Evolutionary conservation across 2,113 vertebrate genomes (phyloP).

Genomic region (Seriola aureovittata): DNA sequence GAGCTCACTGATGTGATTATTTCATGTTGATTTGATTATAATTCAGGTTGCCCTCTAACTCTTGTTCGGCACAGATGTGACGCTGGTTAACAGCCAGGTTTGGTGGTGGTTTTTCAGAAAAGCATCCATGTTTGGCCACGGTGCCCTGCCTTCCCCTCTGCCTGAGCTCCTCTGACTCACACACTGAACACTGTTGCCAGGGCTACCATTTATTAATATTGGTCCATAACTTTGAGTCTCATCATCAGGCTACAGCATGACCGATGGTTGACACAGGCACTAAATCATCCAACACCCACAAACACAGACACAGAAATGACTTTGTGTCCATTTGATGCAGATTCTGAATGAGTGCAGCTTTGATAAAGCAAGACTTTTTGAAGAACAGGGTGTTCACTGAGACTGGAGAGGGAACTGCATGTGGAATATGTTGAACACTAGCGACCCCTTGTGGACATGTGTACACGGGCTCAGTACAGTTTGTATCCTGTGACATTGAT

Average conservation of each 20-base stretch:
- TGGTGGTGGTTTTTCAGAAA: conserved; percentile 44
- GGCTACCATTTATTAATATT: conserved; percentile 87
- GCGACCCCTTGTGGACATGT: conserved; percentile 65
- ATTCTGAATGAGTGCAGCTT: conserved; percentile 53
- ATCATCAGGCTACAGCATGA: conserved; percentile 55
- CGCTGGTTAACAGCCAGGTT: conserved; percentile 32
- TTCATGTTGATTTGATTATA: conserved; percentile 45
- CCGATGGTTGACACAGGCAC: conserved; percentile 43
- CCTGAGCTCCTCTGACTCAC: conserved; percentile 76
- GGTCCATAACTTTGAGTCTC: conserved; percentile 82
- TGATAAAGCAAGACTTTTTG: conserved; percentile 36
- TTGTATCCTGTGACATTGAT: too few species aligned
- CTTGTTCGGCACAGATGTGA: conserved; percentile 53
- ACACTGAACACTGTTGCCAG: conserved; percentile 83
- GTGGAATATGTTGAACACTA: conserved; percentile 37
- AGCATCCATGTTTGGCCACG: conserved; percentile 61
- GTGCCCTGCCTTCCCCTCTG: conserved; percentile 76
- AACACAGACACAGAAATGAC: conserved; percentile 23
- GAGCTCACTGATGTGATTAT: conserved; percentile 15
- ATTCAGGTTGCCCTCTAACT: conserved; percentile 15
- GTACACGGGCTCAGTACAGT: too few species aligned
- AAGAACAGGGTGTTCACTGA: conserved; percentile 64
- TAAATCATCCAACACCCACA: conserved; percentile 15
- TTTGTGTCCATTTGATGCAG: conserved; percentile 25
- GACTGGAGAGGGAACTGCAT: conserved; percentile 21